Evolutionary conservation across 2,797 vertebrate genomes (phyloP).

Genomic region (Danionella dracula): DNA sequence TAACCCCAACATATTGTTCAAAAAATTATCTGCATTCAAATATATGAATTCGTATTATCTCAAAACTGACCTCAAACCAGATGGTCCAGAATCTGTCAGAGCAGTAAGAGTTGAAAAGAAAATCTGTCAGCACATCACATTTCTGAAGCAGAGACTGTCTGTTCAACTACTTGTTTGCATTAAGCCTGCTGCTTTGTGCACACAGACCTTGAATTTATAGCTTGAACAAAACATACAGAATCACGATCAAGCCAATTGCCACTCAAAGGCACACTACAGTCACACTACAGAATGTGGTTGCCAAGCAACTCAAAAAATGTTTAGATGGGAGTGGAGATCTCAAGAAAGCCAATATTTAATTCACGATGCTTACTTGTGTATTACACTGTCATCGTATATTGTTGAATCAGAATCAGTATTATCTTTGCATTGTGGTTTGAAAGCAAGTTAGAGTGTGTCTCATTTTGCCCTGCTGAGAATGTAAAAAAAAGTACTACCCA

Average conservation of each 20-base stretch:
- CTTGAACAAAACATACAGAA: conserved; percentile 9
- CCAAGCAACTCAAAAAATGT: conserved; percentile 64
- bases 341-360: neutral
- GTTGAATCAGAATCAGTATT: no score
- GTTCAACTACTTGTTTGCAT: conserved; percentile 61
- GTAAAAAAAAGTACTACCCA: no score
- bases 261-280: conserved; percentile 48
- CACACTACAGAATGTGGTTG: conserved; percentile 55
- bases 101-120: conserved; percentile 30
- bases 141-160: conserved; percentile 56
- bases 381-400: no score
- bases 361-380: neutral
- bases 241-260: conserved; percentile 42
- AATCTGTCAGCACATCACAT: conserved; percentile 60
- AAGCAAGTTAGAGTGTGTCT: no score
- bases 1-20: neutral
- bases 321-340: conserved; percentile 60
- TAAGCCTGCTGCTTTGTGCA: conserved; percentile 48
- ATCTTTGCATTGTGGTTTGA: no score
- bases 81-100: conserved; percentile 34
- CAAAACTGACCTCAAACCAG: conserved; percentile 14
- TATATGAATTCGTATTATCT: neutral
- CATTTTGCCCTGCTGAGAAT: no score
- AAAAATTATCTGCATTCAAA: conserved; percentile 11
- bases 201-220: conserved; percentile 54